Conservation (phyloP, 2,797 vertebrate genomes). For the Bradypodion pumilum region DNA sequence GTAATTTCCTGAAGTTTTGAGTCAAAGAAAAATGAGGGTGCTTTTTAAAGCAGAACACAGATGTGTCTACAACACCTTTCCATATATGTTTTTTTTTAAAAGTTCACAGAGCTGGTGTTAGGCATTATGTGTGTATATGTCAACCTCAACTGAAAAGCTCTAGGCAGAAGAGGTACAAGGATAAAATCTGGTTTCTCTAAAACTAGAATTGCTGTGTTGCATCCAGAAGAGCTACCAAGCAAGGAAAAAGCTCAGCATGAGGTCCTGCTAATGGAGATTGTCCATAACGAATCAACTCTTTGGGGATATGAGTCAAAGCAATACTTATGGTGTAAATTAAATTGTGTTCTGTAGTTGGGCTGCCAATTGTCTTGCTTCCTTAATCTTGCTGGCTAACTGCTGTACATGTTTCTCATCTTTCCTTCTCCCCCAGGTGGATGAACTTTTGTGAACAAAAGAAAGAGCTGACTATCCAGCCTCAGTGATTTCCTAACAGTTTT, state of each 20-base stretch:
- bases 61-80: not conserved
- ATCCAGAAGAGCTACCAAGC: not conserved
- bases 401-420: slow-evolving; percentile 11
- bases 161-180: not conserved
- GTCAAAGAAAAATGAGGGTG: not conserved
- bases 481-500: not conserved
- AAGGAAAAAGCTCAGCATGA: not conserved
- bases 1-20: slow-evolving; percentile 10
- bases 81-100: too few relatives aligned
- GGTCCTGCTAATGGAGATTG: not conserved
- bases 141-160: not conserved
- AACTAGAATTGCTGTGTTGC: not conserved
- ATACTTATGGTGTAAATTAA: slow-evolving; percentile 15
- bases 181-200: not conserved
- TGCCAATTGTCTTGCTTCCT: slow-evolving; percentile 1
- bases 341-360: not conserved
- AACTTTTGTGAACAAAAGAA: not conserved
- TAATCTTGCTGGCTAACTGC: not conserved
- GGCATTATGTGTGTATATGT: not conserved
- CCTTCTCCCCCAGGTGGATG: slow-evolving; percentile 2
- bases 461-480: not conserved
- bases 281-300: slow-evolving; percentile 7
- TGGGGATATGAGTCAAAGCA: not conserved
- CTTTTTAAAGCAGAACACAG: not conserved
- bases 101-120: not conserved